Evolutionary conservation across 1,140 invertebrate species (phyloP).

Genomic region (Pseudomyrmex pallidus): DNA sequence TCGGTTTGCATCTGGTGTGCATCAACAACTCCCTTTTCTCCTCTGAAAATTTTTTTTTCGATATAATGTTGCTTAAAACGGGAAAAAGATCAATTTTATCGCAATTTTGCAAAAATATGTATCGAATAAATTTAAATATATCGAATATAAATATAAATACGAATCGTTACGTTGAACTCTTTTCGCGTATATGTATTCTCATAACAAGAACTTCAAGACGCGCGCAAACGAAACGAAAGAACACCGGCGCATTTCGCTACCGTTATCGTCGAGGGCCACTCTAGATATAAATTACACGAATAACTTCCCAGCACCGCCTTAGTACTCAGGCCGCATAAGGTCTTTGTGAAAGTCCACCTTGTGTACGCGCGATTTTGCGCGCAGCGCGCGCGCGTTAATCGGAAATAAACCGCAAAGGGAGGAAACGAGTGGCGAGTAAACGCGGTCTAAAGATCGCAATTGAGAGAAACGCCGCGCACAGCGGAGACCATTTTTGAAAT

Average conservation of each 20-base stretch:
- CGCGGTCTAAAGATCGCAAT: neutral
- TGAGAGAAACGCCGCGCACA: neutral
- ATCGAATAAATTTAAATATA: neutral
- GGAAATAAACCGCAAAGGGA: conserved; percentile 15
- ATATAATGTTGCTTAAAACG: neutral
- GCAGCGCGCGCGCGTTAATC: conserved; percentile 25
- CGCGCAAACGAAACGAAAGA: conserved; percentile 49
- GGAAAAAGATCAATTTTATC: neutral
- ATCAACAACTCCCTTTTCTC: too few relatives aligned
- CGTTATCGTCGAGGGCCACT: conserved; percentile 46
- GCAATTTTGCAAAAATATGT: too few relatives aligned
- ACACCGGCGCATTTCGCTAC: conserved; percentile 21
- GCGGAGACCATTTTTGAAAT: neutral
- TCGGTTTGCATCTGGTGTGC: too few relatives aligned
- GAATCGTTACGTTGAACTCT: neutral
- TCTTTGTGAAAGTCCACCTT: conserved; percentile 32
- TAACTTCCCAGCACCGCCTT: conserved; percentile 56
- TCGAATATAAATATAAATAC: too few relatives aligned
- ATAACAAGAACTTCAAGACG: conserved; percentile 43
- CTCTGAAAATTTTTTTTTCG: neutral
- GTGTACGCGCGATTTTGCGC: conserved; percentile 29
- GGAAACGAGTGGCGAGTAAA: neutral
- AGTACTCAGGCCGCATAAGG: neutral
- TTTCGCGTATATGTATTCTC: conserved; percentile 42
- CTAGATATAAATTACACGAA: conserved; percentile 69